Evolutionary conservation across 2,888 invertebrate genomes (phyloP).

Genomic region (Lissocephala sabroskyi): DNA sequence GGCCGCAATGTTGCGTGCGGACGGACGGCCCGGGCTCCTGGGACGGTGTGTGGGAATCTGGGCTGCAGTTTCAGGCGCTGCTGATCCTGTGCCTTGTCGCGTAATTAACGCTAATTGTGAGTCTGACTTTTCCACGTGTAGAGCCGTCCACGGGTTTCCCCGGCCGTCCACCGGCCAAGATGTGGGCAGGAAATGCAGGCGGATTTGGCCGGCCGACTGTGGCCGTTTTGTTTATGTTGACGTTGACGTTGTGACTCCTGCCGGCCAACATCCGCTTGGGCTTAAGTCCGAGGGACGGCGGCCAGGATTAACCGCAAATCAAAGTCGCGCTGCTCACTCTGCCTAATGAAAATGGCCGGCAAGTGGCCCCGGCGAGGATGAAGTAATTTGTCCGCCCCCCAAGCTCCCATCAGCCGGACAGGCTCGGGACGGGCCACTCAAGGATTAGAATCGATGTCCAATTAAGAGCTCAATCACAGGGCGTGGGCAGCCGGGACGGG

Average conservation of each 20-base stretch:
- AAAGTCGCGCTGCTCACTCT: constrained; percentile 15
- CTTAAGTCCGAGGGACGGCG: neutral
- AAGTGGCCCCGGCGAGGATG: neutral
- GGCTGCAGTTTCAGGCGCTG: too few species aligned
- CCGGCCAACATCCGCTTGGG: neutral
- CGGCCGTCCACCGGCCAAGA: too few species aligned
- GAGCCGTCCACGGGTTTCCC: too few species aligned
- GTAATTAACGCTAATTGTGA: constrained; percentile 57
- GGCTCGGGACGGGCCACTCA: too few species aligned
- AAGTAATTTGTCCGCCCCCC: too few species aligned
- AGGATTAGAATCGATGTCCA: constrained; percentile 51
- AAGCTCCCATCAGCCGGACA: too few species aligned
- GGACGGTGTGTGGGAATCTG: constrained; percentile 6
- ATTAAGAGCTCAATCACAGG: constrained; percentile 61
- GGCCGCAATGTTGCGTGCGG: constrained; percentile 49
- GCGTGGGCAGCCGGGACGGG: constrained; percentile 20
- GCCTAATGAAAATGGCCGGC: constrained; percentile 39
- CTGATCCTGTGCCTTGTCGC: constrained; percentile 14
- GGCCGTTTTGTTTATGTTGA: constrained; percentile 28
- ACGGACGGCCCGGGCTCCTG: neutral
- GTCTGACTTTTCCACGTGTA: constrained; percentile 58
- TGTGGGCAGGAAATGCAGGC: too few species aligned
- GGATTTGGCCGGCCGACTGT: too few species aligned
- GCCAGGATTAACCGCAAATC: neutral
- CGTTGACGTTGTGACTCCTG: constrained; percentile 37